Percentiles rank a stretch among this genome's conserved stretches.
phyloP scores from a whole-genome alignment of 2,888 invertebrate species.

The Sycophila texana region DNA sequence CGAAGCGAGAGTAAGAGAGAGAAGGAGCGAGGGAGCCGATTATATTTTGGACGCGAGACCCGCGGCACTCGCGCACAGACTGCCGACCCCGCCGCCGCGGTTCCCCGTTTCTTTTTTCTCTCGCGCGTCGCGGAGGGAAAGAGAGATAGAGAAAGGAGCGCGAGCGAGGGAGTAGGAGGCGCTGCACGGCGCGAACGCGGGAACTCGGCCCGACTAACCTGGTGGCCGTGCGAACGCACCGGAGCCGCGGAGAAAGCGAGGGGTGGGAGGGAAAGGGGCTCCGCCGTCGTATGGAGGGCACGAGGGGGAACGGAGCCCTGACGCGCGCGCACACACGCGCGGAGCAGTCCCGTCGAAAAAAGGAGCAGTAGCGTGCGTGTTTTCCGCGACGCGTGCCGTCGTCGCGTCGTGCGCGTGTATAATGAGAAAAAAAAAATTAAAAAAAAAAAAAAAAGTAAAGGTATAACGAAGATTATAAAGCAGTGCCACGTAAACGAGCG shows the following conservation, averaged over 20 bases:
- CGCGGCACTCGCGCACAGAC: constrained; percentile 41
- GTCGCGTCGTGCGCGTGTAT: no score
- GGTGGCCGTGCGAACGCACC: no score
- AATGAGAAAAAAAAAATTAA: neutral
- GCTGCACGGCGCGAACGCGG: neutral
- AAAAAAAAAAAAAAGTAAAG: neutral
- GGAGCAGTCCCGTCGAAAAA: no score
- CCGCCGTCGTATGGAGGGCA: constrained; percentile 9
- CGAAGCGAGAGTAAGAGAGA: neutral
- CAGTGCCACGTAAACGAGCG: neutral
- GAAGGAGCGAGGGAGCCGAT: neutral
- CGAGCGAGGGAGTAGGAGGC: constrained; percentile 10
- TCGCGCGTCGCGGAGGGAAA: neutral
- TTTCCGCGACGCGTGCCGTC: no score
- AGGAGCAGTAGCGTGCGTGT: no score
- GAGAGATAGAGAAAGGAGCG: constrained; percentile 19
- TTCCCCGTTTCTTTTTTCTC: neutral
- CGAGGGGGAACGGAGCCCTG: neutral
- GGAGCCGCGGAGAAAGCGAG: neutral
- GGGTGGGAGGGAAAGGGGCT: neutral
- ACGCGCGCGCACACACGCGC: neutral
- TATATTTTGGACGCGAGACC: constrained; percentile 6
- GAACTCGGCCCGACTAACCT: no score
- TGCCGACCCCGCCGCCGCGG: neutral
- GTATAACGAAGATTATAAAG: neutral